phyloP scores from a whole-genome alignment of 2,888 invertebrate genomes.

The Chalcis sispes region DNA sequence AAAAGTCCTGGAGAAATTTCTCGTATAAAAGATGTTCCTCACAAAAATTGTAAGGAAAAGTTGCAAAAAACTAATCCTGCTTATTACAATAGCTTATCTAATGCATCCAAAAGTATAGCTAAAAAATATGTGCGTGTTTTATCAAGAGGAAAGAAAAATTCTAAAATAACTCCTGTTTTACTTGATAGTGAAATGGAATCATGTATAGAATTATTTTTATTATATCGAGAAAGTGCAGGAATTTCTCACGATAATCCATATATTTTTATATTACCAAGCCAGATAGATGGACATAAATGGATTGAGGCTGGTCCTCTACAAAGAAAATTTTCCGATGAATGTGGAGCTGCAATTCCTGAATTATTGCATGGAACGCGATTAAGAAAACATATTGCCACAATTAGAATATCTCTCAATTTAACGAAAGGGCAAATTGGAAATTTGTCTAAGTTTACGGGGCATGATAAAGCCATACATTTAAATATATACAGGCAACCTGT shows the following conservation, averaged over 20 bases:
- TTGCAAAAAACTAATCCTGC: conserved; percentile 17
- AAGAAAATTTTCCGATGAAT: conserved; percentile 52
- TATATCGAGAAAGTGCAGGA: conserved; percentile 22
- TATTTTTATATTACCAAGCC: conserved; percentile 52
- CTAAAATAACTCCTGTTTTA: conserved; percentile 46
- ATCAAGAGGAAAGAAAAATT: conserved; percentile 55
- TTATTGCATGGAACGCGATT: conserved; percentile 57
- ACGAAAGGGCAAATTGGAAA: conserved; percentile 4
- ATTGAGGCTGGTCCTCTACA: neutral
- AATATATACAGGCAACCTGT: conserved; percentile 16
- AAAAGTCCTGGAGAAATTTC: conserved; percentile 38
- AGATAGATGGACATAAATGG: conserved; percentile 42
- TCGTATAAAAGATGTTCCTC: conserved; percentile 31
- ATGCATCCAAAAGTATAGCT: conserved; percentile 26
- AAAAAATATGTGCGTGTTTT: conserved; percentile 46
- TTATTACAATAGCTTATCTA: conserved; percentile 24
- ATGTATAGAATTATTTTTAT: conserved; percentile 29
- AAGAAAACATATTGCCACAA: conserved; percentile 61
- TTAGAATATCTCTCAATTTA: conserved; percentile 34
- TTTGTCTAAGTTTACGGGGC: conserved; percentile 8
- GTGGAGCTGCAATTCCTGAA: conserved; percentile 58
- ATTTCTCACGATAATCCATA: conserved; percentile 42
- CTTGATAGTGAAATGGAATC: conserved; percentile 48
- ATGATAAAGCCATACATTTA: conserved; percentile 7
- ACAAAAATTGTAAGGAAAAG: conserved; percentile 6